These are phyloP conservation scores for Tinea trinotella DNA, from an alignment of 2,888 invertebrate species.

Conservation along the genomic window DNA sequence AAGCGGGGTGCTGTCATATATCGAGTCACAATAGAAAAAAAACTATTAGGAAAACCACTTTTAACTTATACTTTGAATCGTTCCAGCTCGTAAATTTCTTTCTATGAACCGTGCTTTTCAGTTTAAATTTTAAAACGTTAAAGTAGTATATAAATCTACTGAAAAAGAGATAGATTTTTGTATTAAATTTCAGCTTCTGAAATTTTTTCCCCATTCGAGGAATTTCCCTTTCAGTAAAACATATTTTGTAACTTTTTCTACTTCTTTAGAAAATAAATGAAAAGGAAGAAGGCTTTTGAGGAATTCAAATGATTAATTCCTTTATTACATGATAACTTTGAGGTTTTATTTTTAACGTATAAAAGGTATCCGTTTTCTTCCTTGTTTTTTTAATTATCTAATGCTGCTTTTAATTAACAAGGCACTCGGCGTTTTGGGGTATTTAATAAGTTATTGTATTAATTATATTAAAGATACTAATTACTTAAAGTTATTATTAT, in stretches of 20 bases:
- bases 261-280: background rate
- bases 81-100: background rate
- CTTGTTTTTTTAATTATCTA: no score
- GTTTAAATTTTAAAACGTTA: slow-evolving; percentile 16
- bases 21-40: no score
- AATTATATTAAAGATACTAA: no score
- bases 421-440: no score
- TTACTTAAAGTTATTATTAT: no score
- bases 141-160: slow-evolving; percentile 16
- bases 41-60: no score
- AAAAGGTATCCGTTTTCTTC: no score
- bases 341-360: no score
- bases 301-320: background rate
- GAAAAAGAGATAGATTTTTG: background rate
- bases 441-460: no score
- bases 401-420: no score
- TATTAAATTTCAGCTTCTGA: background rate
- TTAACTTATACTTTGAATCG: background rate
- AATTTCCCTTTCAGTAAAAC: background rate
- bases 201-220: background rate
- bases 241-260: background rate
- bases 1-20: no score
- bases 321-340: no score
- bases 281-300: background rate
- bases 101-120: background rate